A percentile compares a stretch with the other conserved stretches of the same genome.
Conservation (phyloP, 2,888 invertebrate genomes). For the Pristionchus japonicus region DNA sequence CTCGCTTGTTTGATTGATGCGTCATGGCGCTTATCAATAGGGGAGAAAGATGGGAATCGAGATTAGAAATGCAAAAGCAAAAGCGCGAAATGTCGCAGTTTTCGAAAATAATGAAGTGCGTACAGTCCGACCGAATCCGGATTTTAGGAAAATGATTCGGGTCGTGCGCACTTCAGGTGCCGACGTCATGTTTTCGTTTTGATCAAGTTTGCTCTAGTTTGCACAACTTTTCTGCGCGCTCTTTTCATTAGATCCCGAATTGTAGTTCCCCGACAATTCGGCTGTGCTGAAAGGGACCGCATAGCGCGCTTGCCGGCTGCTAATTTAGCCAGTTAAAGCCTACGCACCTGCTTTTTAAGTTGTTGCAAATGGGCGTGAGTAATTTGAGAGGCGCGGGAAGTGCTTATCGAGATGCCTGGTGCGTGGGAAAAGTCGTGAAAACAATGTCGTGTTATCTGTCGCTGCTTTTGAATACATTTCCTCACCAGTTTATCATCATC, state of each 20-base stretch:
- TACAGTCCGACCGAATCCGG: background rate
- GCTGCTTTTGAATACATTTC: background rate
- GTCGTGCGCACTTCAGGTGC: background rate
- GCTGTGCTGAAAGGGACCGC: background rate
- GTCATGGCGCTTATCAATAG: slow-evolving; percentile 32
- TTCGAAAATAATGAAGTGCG: background rate
- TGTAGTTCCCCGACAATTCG: background rate
- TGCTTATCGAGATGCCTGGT: background rate
- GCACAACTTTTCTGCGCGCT: background rate
- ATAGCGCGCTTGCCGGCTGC: background rate
- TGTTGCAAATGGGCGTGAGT: background rate
- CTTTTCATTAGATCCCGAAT: background rate
- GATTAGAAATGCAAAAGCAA: slow-evolving; percentile 31
- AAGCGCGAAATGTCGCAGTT: slow-evolving; percentile 13
- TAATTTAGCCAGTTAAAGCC: background rate
- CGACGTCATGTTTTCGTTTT: background rate
- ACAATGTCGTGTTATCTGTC: background rate
- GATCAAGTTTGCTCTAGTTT: background rate
- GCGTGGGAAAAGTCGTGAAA: background rate
- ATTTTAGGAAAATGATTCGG: too few relatives aligned
- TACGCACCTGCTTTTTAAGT: background rate
- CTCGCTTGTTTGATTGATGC: slow-evolving; percentile 35
- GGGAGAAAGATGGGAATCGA: slow-evolving; percentile 14
- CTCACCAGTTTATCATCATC: background rate
- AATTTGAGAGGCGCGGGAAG: background rate